Percentiles rank a stretch among this genome's conserved stretches.
Evolutionary conservation across 2,113 vertebrate species (phyloP).

Genomic region (Colaptes auratus): DNA sequence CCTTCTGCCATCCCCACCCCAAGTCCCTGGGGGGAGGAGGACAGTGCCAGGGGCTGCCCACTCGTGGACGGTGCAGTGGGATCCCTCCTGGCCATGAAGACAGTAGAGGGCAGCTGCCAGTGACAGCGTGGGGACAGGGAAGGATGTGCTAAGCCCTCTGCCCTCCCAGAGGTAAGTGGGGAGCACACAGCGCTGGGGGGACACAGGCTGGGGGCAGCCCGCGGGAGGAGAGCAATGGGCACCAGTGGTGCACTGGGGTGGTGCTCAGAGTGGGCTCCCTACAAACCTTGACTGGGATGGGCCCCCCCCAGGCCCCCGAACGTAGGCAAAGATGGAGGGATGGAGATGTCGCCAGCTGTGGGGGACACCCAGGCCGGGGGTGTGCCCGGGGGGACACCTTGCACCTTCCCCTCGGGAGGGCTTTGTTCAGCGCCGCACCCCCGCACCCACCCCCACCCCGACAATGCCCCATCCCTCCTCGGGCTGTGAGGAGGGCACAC

Average conservation of each 20-base stretch:
- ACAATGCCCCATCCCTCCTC: background rate
- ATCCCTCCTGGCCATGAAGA: background rate
- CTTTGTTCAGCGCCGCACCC: background rate
- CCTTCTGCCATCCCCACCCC: background rate
- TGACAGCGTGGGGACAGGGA: background rate
- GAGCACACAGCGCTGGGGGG: background rate
- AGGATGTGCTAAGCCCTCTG: background rate
- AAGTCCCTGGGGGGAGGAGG: too few relatives aligned
- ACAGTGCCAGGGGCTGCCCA: background rate
- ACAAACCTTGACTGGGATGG: background rate
- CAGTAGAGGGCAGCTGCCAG: background rate
- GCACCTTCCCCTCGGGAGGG: background rate
- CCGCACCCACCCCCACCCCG: background rate
- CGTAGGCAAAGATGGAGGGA: background rate
- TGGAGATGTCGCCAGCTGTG: fast-evolving
- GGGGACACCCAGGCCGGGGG: background rate
- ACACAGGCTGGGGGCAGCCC: background rate
- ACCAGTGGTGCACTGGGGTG: background rate
- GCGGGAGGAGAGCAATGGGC: background rate
- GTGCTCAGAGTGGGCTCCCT: too few relatives aligned
- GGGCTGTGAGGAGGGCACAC: background rate
- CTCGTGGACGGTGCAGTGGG: background rate
- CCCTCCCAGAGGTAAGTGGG: background rate
- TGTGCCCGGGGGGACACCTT: background rate
- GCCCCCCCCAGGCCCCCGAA: background rate